These are phyloP conservation scores for Agrilus planipennis DNA, from an alignment of 1,140 invertebrate genomes.

Conservation along the genomic window DNA sequence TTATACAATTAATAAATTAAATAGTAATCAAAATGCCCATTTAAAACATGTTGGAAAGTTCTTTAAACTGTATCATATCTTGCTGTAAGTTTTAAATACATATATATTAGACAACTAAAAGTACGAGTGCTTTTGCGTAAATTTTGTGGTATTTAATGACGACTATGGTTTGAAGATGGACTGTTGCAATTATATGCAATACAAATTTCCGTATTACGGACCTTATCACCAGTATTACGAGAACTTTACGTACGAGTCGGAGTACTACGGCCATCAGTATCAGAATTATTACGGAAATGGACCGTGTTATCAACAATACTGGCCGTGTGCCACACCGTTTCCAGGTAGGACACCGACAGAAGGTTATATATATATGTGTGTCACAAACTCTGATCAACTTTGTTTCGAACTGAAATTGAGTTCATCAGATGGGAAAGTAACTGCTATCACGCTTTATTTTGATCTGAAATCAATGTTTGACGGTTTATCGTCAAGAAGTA, in stretches of 20 bases:
- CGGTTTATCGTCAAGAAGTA: slow-evolving; percentile 1
- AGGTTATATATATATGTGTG: slow-evolving; percentile 6
- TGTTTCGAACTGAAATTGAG: not conserved
- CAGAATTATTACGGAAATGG: slow-evolving; percentile 33
- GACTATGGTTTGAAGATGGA: slow-evolving; percentile 38
- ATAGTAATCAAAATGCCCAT: not conserved
- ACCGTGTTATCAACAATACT: slow-evolving; percentile 24
- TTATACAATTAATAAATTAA: not conserved
- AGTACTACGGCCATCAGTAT: slow-evolving; percentile 1
- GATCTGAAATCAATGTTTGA: not conserved
- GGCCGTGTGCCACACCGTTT: slow-evolving; percentile 22
- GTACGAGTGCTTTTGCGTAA: too few species aligned
- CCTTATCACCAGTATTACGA: slow-evolving; percentile 22
- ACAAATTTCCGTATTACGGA: slow-evolving; percentile 33
- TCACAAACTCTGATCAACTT: slow-evolving; percentile 2
- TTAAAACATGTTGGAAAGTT: not conserved
- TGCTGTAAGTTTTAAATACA: not conserved
- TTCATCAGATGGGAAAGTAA: not conserved
- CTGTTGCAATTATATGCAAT: slow-evolving; percentile 41
- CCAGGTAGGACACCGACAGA: slow-evolving; percentile 18
- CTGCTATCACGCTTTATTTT: not conserved
- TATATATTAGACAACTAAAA: not conserved
- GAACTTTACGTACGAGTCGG: slow-evolving; percentile 18
- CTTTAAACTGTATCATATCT: not conserved
- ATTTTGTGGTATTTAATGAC: too few species aligned